phyloP scores from a whole-genome alignment of 2,797 vertebrate genomes.

The Spheniscus humboldti region DNA sequence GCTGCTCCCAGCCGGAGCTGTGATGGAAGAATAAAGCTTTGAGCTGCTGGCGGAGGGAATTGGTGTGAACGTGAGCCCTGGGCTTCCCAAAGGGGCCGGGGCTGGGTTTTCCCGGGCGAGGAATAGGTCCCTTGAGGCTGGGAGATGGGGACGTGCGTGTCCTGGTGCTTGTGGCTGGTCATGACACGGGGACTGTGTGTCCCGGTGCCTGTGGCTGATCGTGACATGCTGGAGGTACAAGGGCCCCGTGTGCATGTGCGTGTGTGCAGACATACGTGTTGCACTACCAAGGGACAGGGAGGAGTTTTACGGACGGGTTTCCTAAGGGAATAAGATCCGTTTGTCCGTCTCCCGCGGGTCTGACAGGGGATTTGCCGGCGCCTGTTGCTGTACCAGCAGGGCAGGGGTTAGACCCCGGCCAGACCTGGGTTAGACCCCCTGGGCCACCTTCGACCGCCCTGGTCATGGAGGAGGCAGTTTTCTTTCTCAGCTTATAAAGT shows the following conservation, averaged over 20 bases:
- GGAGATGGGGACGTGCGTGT: background rate
- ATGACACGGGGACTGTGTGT: background rate
- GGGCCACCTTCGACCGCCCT: rapidly evolving
- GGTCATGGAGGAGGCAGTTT: background rate
- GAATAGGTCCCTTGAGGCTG: background rate
- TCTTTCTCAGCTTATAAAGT: background rate
- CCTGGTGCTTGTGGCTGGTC: background rate
- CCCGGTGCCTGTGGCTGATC: background rate
- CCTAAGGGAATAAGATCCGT: background rate
- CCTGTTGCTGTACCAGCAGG: background rate
- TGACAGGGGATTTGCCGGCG: background rate
- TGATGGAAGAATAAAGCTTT: background rate
- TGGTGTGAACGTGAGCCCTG: background rate
- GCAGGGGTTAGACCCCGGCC: background rate
- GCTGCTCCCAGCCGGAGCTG: background rate
- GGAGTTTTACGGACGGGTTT: background rate
- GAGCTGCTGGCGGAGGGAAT: background rate
- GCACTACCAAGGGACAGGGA: background rate
- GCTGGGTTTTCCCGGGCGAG: background rate
- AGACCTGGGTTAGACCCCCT: background rate
- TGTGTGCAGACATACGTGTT: background rate
- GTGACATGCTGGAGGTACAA: background rate
- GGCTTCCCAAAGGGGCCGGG: background rate
- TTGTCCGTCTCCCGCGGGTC: background rate
- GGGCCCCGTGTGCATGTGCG: no score